Percentiles rank a stretch among this genome's conserved stretches.
Evolutionary conservation across 2,888 invertebrate species (phyloP).

Genomic region (Habroteleia sp.): DNA sequence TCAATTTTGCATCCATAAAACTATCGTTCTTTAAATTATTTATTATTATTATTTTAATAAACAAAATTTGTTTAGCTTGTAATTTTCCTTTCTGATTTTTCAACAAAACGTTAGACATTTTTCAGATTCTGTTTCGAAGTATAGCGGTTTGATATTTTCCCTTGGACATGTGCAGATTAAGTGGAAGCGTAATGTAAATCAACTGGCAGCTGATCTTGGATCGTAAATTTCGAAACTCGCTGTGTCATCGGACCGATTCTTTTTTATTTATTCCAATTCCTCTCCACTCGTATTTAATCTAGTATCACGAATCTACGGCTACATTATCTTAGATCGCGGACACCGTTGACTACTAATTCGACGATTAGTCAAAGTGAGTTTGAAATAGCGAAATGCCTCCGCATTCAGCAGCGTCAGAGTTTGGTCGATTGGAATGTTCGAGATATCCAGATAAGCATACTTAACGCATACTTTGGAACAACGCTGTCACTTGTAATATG

Average conservation of each 20-base stretch:
- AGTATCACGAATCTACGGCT: slow-evolving; percentile 73
- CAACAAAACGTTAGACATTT: not conserved
- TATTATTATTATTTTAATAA: no score
- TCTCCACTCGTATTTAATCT: slow-evolving; percentile 66
- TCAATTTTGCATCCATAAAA: no score
- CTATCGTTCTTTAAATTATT: no score
- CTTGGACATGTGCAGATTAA: slow-evolving; percentile 44
- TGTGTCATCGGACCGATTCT: slow-evolving; percentile 72
- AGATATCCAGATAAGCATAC: slow-evolving; percentile 56
- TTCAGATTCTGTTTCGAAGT: not conserved
- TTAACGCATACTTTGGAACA: slow-evolving; percentile 49
- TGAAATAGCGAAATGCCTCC: slow-evolving; percentile 67
- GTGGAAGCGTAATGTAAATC: slow-evolving; percentile 52
- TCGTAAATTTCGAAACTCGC: slow-evolving; percentile 74
- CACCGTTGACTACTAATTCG: slow-evolving; percentile 76
- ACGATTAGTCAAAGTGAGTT: slow-evolving; percentile 75
- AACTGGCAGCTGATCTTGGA: slow-evolving; percentile 69
- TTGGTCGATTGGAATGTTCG: slow-evolving; percentile 51
- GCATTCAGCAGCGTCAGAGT: slow-evolving; percentile 61
- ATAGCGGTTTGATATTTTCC: slow-evolving; percentile 25
- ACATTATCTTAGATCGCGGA: slow-evolving; percentile 76
- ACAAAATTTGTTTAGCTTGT: no score
- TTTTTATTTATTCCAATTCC: slow-evolving; percentile 50
- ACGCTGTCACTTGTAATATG: slow-evolving; percentile 43
- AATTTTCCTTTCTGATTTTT: no score